These are phyloP conservation scores for Vulpes ferrilata DNA, from an alignment of 2,113 vertebrate genomes.

Conservation along the genomic window DNA sequence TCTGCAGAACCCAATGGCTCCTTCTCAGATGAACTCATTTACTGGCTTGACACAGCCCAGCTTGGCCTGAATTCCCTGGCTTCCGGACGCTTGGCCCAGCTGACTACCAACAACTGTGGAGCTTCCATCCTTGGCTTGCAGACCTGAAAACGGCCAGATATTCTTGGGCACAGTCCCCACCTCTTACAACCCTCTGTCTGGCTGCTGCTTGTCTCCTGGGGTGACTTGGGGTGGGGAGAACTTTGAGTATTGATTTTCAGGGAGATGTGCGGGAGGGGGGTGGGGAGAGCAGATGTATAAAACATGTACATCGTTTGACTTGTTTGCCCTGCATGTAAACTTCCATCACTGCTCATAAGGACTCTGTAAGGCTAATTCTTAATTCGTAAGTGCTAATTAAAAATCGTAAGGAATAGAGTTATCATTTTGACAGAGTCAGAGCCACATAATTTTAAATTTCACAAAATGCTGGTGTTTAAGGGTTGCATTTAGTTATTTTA, in stretches of 20 bases:
- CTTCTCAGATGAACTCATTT: constrained; percentile 48
- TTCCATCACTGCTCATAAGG: background rate
- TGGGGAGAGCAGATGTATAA: background rate
- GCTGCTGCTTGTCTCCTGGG: background rate
- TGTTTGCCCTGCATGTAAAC: background rate
- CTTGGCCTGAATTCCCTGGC: background rate
- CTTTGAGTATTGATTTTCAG: background rate
- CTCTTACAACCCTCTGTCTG: background rate
- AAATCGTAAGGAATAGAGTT: constrained; percentile 31
- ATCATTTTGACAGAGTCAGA: background rate
- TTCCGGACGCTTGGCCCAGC: background rate
- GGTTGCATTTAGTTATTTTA: background rate
- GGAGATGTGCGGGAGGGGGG: background rate
- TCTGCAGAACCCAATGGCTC: background rate
- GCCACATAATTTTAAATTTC: background rate
- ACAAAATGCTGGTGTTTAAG: background rate
- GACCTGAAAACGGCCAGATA: background rate
- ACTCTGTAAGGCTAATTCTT: background rate
- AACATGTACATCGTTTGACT: background rate
- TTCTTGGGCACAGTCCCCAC: background rate
- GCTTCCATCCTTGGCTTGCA: background rate
- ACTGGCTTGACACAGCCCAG: background rate
- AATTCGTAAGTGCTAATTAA: background rate
- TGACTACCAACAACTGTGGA: background rate
- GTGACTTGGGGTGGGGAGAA: background rate